Conservation (phyloP, 2,888 invertebrate species). For the Suillia variegata region DNA sequence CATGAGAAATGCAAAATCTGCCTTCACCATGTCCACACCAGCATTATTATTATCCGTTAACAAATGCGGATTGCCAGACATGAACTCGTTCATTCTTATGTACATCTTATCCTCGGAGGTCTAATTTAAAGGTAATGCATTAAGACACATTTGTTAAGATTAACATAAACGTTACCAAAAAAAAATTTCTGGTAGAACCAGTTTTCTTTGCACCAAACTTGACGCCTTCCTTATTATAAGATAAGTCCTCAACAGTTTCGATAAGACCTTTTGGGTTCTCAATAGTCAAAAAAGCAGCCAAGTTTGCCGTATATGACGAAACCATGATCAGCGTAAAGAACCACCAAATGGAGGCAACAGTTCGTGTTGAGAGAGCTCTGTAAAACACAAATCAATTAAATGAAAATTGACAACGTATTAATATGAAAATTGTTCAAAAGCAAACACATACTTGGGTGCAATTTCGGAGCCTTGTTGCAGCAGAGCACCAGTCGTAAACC, state of each 20-base stretch:
- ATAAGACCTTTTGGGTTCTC: constrained; percentile 74
- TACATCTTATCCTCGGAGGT: constrained; percentile 78
- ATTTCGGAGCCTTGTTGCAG: constrained; percentile 89
- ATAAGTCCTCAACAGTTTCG: constrained; percentile 81
- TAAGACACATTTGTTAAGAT: background rate
- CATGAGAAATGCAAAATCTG: constrained; percentile 76
- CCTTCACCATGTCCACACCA: constrained; percentile 64
- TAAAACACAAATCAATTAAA: background rate
- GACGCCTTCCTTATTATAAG: constrained; percentile 75
- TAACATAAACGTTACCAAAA: constrained; percentile 68
- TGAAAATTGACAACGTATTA: background rate
- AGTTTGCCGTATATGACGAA: constrained; percentile 86
- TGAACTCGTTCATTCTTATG: constrained; percentile 78
- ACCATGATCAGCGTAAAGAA: constrained; percentile 82
- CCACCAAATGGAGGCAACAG: constrained; percentile 88
- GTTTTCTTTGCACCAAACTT: constrained; percentile 82
- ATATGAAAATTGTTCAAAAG: too few relatives aligned
- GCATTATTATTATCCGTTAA: constrained; percentile 63
- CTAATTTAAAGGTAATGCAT: too few relatives aligned
- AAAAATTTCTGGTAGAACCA: constrained; percentile 88
- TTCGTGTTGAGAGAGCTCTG: constrained; percentile 86
- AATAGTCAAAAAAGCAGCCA: constrained; percentile 89
- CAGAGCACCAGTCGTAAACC: constrained; percentile 85
- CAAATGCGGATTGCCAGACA: constrained; percentile 68
- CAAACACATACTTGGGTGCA: constrained; percentile 73